These are phyloP conservation scores for Onychostoma macrolepis DNA, from an alignment of 2,113 vertebrate genomes.

Conservation along the genomic window DNA sequence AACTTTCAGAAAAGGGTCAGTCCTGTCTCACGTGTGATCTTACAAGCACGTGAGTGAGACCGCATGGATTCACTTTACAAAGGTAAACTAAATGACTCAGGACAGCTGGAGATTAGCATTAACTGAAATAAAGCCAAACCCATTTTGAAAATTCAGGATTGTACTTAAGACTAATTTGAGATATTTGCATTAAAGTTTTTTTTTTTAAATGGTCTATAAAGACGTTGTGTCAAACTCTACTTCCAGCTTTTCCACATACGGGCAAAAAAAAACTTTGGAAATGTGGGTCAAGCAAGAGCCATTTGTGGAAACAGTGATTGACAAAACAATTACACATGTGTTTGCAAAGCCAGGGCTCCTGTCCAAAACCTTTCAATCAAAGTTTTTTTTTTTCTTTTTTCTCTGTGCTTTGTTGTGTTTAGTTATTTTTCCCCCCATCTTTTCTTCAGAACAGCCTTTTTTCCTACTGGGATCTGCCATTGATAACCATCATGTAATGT, in stretches of 20 bases:
- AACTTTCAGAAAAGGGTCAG: neutral
- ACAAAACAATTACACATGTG: conserved; percentile 21
- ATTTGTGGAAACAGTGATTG: conserved; percentile 1
- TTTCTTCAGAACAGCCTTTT: neutral
- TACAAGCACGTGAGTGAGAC: neutral
- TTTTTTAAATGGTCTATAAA: neutral
- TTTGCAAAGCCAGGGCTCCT: neutral
- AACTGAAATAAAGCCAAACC: neutral
- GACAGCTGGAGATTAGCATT: neutral
- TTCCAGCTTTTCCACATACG: neutral
- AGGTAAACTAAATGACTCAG: neutral
- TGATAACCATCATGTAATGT: neutral
- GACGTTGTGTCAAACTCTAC: conserved; percentile 7
- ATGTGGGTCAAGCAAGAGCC: conserved; percentile 5
- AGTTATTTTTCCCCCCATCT: no score
- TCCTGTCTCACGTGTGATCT: conserved; percentile 2
- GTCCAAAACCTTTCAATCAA: neutral
- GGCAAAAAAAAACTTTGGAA: neutral
- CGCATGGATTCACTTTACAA: neutral
- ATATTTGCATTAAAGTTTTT: neutral
- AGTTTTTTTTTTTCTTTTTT: no score
- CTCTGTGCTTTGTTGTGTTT: neutral
- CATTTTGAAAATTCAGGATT: no score
- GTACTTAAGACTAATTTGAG: neutral
- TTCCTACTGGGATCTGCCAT: neutral